phyloP scores from a whole-genome alignment of 2,113 vertebrate genomes.

The Natator depressus region DNA sequence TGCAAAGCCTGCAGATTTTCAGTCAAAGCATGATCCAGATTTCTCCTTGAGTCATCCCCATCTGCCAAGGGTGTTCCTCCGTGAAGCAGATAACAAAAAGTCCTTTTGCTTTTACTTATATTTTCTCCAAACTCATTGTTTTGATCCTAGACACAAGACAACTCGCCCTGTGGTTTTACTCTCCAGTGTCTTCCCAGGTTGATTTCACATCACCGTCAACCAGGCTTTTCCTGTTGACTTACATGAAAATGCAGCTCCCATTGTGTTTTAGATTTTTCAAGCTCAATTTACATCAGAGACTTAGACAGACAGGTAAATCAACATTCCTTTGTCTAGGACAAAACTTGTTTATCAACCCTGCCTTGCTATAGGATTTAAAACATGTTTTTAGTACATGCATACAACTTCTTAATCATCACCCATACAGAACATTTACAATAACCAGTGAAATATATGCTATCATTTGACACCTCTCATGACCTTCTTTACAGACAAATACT shows the following conservation, averaged over 20 bases:
- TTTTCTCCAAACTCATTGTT: not conserved
- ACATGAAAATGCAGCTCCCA: not conserved
- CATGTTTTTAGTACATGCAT: not conserved
- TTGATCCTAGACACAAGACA: not conserved
- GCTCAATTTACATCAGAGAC: not conserved
- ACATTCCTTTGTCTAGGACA: not conserved
- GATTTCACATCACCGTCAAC: not conserved
- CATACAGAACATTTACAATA: not conserved
- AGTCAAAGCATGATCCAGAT: not conserved
- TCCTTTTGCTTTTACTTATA: not conserved
- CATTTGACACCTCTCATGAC: not conserved
- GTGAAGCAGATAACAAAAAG: not conserved
- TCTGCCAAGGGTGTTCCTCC: not conserved
- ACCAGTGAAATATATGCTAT: not conserved
- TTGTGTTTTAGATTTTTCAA: not conserved
- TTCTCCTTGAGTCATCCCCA: not conserved
- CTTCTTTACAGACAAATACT: not conserved
- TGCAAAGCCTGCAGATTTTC: not conserved
- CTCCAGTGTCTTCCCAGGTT: not conserved
- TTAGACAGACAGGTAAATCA: not conserved
- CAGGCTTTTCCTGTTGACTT: not conserved
- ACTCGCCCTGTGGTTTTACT: not conserved
- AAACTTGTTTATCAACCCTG: not conserved
- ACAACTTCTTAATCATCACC: not conserved
- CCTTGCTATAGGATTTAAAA: not conserved